Base-by-base conservation (phyloP, 2,888 invertebrate genomes). In the Galerucella pusilla region DNA sequence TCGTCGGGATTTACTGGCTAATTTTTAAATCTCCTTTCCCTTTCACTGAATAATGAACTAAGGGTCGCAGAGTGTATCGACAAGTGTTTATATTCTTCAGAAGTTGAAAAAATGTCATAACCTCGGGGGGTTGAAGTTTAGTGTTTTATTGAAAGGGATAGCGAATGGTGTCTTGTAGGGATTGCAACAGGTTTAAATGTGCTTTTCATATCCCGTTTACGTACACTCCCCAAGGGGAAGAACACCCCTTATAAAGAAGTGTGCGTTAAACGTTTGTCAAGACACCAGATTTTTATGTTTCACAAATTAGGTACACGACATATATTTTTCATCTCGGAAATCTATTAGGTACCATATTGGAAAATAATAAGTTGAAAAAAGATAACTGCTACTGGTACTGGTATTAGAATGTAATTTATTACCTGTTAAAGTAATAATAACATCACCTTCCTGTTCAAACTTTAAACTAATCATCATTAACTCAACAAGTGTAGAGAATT, bases 171-270 rank as follows among this genome's bases (percentile, higher is more conserved):
- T 82, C 81, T 80, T 81, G 64, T 54, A 77, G 73, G 79, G 78
- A 80, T 81, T 77, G 85, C 85, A 86, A 86, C 86, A 86, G 86
- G 86, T 86, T 86, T 84, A 86, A 86, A 85, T 85, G 85, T 81
- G 83, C 83, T 85, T 85, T 85, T 86, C 84, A 85, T 85, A 85
- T 82, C 82, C 77, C 81, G 82, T 82, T 83, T 81, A 82, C 83
- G 81, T 84, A 80, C 77, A 79, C 78, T 73, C 76, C 75, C 76
- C 80, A 80, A 77, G 79, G 84, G 83, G 82, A 78, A 80, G 77
- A 76, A 70, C 78, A 80, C 81, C 83, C 83, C 75, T 74, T 76
- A 42, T 25, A 70, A 71, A 66, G 42, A 61, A 71, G 49, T 66
- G 75, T 68, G 75, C 75, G 77, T 77, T 75, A 73, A 60, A 75